Conservation (phyloP, 2,797 vertebrate species). For the Megaceryle alcyon region DNA sequence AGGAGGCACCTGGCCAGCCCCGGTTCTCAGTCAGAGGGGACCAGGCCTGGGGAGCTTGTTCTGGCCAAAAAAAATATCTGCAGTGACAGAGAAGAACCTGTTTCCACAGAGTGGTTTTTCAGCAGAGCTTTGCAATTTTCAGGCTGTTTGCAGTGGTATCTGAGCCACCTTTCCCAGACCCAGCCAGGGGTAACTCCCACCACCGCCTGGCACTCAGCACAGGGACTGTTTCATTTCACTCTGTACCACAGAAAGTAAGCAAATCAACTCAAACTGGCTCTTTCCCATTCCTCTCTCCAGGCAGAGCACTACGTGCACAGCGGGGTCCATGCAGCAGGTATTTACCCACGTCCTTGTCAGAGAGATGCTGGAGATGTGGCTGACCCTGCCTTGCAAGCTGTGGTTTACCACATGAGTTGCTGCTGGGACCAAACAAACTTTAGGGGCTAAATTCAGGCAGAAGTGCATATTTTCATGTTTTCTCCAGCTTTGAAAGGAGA, state of each 20-base stretch:
- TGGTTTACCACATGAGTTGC: conserved; percentile 18
- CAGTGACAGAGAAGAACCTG: neutral
- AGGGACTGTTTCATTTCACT: neutral
- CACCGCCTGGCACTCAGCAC: fast-evolving
- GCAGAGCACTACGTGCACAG: neutral
- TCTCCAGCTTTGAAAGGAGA: neutral
- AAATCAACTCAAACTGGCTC: neutral
- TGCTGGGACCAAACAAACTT: neutral
- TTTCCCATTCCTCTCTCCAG: neutral
- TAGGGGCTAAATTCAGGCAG: conserved; percentile 15
- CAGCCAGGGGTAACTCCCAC: neutral
- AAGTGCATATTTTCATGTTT: neutral
- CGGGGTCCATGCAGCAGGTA: neutral
- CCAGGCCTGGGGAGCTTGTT: neutral
- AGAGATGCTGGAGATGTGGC: neutral
- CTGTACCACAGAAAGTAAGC: neutral
- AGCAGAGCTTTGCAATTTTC: neutral
- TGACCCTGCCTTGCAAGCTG: neutral
- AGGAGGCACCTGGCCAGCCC: neutral
- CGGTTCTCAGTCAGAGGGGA: fast-evolving
- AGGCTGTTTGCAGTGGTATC: neutral
- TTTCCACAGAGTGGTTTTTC: neutral
- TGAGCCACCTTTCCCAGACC: neutral
- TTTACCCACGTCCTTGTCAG: neutral
- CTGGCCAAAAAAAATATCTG: neutral